Evolutionary conservation across 2,113 vertebrate genomes (phyloP).

Genomic region (Phasianus colchicus): DNA sequence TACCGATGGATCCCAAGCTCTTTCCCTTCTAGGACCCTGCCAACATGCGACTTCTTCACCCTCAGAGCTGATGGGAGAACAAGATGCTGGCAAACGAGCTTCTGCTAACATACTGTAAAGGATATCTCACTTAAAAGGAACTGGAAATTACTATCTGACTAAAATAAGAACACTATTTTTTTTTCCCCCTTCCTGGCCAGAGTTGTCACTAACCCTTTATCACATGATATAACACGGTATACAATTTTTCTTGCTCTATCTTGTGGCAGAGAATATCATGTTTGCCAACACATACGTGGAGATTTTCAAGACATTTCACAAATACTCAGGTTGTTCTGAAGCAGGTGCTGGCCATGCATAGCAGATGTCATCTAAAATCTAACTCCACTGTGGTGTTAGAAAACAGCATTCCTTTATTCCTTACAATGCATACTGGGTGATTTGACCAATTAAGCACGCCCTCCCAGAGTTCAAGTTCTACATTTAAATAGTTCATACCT

Average conservation of each 20-base stretch:
- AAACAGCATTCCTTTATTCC: too few species aligned
- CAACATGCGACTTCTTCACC: neutral
- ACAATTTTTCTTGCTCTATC: neutral
- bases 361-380: too few species aligned
- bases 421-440: too few species aligned
- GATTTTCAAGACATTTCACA: neutral
- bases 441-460: too few species aligned
- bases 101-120: neutral
- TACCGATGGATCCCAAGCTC: neutral
- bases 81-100: neutral
- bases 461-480: too few species aligned
- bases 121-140: neutral
- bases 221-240: neutral
- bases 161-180: neutral
- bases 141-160: neutral
- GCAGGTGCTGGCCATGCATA: neutral
- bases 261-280: neutral
- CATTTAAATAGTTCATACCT: too few species aligned
- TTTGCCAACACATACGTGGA: neutral
- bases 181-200: neutral
- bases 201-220: neutral
- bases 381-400: too few species aligned
- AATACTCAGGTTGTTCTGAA: neutral
- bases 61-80: neutral
- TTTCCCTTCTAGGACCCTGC: neutral